Evolutionary conservation across 1,140 invertebrate species (phyloP).

Genomic region (Cydia amplana): DNA sequence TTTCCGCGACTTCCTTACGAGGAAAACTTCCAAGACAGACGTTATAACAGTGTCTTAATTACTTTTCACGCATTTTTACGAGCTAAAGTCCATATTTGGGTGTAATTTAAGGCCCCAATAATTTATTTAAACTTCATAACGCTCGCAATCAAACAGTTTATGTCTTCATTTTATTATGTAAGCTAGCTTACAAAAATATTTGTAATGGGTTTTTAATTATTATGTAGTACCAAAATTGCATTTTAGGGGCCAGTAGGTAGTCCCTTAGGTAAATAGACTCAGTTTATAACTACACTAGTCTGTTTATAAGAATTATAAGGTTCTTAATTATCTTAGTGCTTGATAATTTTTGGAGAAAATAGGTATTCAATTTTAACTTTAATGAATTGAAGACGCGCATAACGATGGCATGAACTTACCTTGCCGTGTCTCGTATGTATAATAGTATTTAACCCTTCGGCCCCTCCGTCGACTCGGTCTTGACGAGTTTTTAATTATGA

Average conservation of each 20-base stretch:
- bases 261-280: no score
- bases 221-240: background rate
- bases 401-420: no score
- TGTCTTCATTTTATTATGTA: conserved; percentile 25
- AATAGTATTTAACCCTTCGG: no score
- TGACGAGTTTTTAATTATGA: conserved; percentile 3
- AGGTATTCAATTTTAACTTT: no score
- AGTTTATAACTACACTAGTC: no score
- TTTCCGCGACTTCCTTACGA: conserved; percentile 19
- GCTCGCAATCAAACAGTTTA: conserved; percentile 19
- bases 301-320: no score
- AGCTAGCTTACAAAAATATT: conserved; percentile 3
- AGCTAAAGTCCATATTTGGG: conserved; percentile 11
- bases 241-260: background rate
- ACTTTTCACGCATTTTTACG: background rate
- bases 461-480: background rate
- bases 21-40: conserved; percentile 21
- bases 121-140: conserved; percentile 29
- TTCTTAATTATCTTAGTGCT: no score
- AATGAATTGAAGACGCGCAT: no score
- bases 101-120: conserved; percentile 1
- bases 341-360: no score
- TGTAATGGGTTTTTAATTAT: conserved; percentile 18
- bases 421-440: no score
- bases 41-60: conserved; percentile 16